Evolutionary conservation across 1,140 invertebrate genomes (phyloP).

Genomic region (Aphelenchoides fujianensis): DNA sequence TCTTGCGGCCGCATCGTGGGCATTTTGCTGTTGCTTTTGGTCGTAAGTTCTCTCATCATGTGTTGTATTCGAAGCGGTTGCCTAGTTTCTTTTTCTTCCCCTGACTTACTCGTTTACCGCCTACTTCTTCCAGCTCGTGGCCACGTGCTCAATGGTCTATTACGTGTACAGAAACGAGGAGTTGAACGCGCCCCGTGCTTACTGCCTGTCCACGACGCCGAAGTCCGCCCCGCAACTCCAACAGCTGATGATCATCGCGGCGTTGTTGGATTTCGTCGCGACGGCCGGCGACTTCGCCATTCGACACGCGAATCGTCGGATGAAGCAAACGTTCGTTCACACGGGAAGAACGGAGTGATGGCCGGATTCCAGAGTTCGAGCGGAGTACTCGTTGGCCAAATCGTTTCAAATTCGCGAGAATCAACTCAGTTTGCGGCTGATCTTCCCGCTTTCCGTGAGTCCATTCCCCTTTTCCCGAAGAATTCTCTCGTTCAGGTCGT

Average conservation of each 20-base stretch:
- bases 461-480: too few relatives aligned
- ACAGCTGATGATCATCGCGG: slow-evolving; percentile 4
- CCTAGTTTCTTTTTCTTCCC: too few relatives aligned
- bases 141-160: neutral
- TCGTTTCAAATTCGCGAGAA: slow-evolving; percentile 19
- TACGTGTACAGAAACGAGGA: slow-evolving; percentile 9
- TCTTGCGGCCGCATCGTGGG: neutral
- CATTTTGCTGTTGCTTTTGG: neutral
- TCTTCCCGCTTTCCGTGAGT: slow-evolving; percentile 16
- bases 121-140: neutral
- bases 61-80: neutral
- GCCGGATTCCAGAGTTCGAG: neutral
- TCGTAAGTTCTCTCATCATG: slow-evolving; percentile 11
- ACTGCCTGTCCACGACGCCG: slow-evolving; percentile 14
- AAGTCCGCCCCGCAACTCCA: neutral
- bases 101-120: neutral
- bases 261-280: neutral
- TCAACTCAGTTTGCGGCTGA: neutral
- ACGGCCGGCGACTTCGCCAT: neutral
- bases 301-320: neutral
- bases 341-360: neutral
- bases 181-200: neutral
- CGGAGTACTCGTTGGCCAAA: neutral
- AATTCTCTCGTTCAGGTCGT: too few relatives aligned
- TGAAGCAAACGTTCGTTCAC: neutral